Evolutionary conservation across 2,113 vertebrate genomes (phyloP).

Genomic region (Myxocyprinus asiaticus): DNA sequence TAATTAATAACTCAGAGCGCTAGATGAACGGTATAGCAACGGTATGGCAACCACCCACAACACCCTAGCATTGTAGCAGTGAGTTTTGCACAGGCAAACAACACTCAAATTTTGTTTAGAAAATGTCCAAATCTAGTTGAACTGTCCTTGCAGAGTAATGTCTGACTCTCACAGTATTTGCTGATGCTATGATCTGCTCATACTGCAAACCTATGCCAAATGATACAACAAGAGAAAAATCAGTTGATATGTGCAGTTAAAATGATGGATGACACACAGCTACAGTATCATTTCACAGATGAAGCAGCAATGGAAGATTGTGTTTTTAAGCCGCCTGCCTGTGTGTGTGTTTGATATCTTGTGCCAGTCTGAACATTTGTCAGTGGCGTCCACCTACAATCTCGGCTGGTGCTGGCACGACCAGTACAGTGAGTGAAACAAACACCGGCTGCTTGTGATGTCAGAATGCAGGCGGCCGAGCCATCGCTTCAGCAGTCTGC

Average conservation of each 20-base stretch:
- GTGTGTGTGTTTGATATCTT: constrained; percentile 10
- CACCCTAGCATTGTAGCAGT: no score
- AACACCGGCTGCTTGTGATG: constrained; percentile 62
- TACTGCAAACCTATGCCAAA: background rate
- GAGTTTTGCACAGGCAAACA: no score
- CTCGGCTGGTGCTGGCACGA: constrained; percentile 58
- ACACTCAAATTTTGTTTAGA: no score
- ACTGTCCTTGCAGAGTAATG: background rate
- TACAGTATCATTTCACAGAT: no score
- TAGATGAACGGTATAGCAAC: no score
- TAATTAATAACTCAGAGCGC: no score
- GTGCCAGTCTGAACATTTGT: constrained; percentile 62
- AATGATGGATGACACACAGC: background rate
- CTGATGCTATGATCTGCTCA: background rate
- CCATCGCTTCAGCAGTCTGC: background rate
- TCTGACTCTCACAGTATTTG: constrained; percentile 11
- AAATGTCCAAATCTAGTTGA: no score
- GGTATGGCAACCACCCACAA: no score
- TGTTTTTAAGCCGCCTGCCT: constrained; percentile 31
- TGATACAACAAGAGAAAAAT: background rate
- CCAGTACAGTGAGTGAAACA: constrained; percentile 58
- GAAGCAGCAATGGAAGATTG: no score
- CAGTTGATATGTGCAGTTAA: background rate
- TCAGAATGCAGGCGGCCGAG: constrained; percentile 39
- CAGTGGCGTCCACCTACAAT: constrained; percentile 60